Conservation (phyloP, 2,888 invertebrate genomes). For the Brachycybe producta region DNA sequence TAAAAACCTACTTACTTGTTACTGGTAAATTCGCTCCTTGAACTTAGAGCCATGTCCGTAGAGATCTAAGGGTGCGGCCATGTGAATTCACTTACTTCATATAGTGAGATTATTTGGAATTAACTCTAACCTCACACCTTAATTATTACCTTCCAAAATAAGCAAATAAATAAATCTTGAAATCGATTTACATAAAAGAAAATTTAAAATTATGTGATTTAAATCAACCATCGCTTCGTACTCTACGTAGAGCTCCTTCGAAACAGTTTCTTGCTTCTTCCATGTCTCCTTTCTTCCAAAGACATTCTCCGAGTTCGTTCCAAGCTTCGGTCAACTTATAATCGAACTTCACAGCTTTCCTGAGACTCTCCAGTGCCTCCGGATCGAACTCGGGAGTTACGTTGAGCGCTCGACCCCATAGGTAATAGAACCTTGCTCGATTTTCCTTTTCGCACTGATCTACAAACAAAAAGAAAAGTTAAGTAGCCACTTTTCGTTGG, state of each 20-base stretch:
- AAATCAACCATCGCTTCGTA: conserved; percentile 34
- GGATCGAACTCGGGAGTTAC: conserved; percentile 51
- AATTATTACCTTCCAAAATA: no score
- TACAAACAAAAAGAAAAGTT: conserved; percentile 5
- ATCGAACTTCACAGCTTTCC: conserved; percentile 71
- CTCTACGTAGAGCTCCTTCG: conserved; percentile 44
- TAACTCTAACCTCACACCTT: no score
- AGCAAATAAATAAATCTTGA: neutral
- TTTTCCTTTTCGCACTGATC: conserved; percentile 14
- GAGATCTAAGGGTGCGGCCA: no score
- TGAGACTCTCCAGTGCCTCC: conserved; percentile 57
- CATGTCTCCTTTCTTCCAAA: conserved; percentile 72
- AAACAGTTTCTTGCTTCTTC: conserved; percentile 71
- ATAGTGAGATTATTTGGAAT: no score
- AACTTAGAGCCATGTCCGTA: no score
- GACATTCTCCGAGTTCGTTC: conserved; percentile 79
- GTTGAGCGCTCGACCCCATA: conserved; percentile 62
- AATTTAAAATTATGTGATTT: neutral
- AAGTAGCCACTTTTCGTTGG: neutral
- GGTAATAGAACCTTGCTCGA: conserved; percentile 44
- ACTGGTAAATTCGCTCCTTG: no score
- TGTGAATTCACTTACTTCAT: no score
- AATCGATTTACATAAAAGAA: neutral
- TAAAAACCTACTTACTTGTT: no score
- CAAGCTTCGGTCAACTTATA: conserved; percentile 67